phyloP scores from a whole-genome alignment of 2,797 vertebrate genomes.

The Platyrinchus mystaceus region DNA sequence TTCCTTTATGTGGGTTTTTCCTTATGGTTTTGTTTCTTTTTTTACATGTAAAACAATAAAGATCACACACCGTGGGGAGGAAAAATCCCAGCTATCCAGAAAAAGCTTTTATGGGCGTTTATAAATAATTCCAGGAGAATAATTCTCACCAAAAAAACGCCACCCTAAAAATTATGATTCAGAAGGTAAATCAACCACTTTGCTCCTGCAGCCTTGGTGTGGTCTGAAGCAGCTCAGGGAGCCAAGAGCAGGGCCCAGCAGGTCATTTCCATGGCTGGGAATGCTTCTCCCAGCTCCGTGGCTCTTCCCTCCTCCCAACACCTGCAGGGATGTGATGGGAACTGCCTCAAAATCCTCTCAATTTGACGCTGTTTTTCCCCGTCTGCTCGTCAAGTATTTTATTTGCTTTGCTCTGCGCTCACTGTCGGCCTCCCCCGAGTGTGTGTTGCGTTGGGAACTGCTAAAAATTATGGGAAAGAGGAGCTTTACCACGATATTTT shows the following conservation, averaged over 20 bases:
- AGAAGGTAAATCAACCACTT: fast-evolving
- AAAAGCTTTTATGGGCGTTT: background rate
- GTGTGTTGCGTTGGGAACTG: fast-evolving
- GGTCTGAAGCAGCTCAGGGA: background rate
- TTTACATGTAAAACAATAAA: background rate
- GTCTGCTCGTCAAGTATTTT: background rate
- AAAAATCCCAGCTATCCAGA: background rate
- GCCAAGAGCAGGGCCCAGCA: background rate
- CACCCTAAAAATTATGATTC: background rate
- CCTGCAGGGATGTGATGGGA: background rate
- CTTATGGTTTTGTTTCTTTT: no score
- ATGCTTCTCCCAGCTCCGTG: background rate
- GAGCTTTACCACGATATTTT: background rate
- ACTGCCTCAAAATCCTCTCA: fast-evolving
- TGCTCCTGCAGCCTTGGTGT: background rate
- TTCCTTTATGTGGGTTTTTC: background rate
- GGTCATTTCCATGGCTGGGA: background rate
- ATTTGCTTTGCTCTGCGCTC: background rate
- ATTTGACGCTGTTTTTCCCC: fast-evolving
- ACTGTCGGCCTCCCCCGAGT: background rate
- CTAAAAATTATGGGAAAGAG: background rate
- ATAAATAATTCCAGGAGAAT: background rate
- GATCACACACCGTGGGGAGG: fast-evolving
- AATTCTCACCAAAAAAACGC: background rate
- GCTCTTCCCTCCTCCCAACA: background rate